Evolutionary conservation across 92 coral and sea anemone genomes (phyloP).

Genomic region (Bergia sp.): DNA sequence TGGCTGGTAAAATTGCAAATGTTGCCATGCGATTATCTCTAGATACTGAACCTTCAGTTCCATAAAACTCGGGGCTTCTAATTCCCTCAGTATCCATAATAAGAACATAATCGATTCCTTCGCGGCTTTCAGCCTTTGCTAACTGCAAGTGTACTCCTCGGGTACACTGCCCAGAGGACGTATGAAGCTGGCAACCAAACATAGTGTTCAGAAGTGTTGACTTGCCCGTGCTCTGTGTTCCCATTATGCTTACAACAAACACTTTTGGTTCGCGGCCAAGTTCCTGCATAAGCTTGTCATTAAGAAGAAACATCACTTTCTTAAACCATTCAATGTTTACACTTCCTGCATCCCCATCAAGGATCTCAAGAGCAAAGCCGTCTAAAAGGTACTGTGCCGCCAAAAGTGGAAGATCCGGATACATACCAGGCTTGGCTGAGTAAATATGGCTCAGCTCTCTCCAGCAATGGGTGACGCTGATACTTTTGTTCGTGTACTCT

Average conservation of each 20-base stretch:
- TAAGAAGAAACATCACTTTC: conserved; percentile 24
- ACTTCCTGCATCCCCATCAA: conserved; percentile 56
- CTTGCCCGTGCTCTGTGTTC: conserved; percentile 60
- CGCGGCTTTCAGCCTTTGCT: conserved; percentile 26
- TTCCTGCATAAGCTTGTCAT: conserved; percentile 10
- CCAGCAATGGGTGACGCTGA: conserved; percentile 12
- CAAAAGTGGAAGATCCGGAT: not conserved
- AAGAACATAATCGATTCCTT: conserved; percentile 48
- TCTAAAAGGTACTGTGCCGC: conserved; percentile 48
- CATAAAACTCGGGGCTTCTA: conserved; percentile 31
- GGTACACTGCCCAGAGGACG: conserved; percentile 52
- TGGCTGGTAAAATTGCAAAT: conserved; percentile 38
- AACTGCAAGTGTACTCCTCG: conserved; percentile 50
- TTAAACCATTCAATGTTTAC: conserved; percentile 50
- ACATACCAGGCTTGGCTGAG: conserved; percentile 17
- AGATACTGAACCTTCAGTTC: conserved; percentile 39
- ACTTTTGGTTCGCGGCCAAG: conserved; percentile 31
- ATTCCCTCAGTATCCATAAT: conserved; percentile 57
- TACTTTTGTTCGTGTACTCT: conserved; percentile 11
- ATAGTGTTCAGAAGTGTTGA: conserved; percentile 60
- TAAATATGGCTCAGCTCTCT: conserved; percentile 29
- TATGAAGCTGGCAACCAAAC: conserved; percentile 53
- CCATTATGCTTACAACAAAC: conserved; percentile 51
- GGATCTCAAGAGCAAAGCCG: conserved; percentile 52
- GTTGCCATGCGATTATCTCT: conserved; percentile 56